These are phyloP conservation scores for Mythimna vitellina DNA, from an alignment of 2,888 invertebrate genomes.

Conservation along the genomic window DNA sequence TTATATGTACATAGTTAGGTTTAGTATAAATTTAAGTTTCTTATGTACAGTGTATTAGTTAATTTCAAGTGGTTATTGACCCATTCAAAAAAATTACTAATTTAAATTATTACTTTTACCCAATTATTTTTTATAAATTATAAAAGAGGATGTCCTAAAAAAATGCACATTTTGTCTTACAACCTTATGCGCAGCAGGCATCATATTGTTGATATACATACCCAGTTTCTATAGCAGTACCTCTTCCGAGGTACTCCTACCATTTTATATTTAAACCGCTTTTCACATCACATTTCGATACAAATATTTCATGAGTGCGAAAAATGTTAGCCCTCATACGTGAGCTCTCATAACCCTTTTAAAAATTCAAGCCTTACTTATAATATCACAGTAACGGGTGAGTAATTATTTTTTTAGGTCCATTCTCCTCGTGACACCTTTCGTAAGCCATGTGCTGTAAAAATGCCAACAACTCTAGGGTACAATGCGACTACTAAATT, in stretches of 20 bases:
- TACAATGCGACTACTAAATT: slow-evolving; percentile 78
- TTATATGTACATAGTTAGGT: too few relatives aligned
- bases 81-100: too few relatives aligned
- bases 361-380: slow-evolving; percentile 54
- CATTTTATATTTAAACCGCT: slow-evolving; percentile 14
- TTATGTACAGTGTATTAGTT: too few relatives aligned
- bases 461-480: slow-evolving; percentile 65
- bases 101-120: too few relatives aligned
- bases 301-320: slow-evolving; percentile 38
- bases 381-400: slow-evolving; percentile 48
- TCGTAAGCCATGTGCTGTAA: slow-evolving; percentile 71
- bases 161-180: too few relatives aligned
- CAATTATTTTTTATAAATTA: too few relatives aligned
- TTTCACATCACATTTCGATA: slow-evolving; percentile 29
- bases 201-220: too few relatives aligned
- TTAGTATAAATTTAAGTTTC: too few relatives aligned
- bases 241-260: not conserved
- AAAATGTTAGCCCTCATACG: slow-evolving; percentile 10
- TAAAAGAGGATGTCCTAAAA: too few relatives aligned
- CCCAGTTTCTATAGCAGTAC: too few relatives aligned
- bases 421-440: slow-evolving; percentile 71
- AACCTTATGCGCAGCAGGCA: too few relatives aligned
- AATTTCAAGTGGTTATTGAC: too few relatives aligned
- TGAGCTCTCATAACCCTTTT: slow-evolving; percentile 44
- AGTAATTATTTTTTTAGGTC: slow-evolving; percentile 69